Percentiles rank a stretch among this genome's conserved stretches.
phyloP scores from a whole-genome alignment of 2,888 invertebrate species.

The Melinaea menophilus region DNA sequence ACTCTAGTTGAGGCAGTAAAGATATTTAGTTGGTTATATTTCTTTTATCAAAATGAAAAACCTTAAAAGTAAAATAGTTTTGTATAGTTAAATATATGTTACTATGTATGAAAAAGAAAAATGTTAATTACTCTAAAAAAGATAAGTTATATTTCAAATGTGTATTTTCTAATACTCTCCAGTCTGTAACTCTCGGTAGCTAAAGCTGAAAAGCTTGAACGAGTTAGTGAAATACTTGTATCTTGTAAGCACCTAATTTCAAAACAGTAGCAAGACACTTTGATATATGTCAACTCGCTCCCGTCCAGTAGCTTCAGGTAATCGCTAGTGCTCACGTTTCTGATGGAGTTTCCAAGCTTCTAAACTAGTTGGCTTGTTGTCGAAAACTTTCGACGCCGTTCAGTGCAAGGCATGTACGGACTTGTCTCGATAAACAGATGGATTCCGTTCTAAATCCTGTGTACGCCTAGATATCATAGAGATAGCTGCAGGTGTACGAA shows the following conservation, averaged over 20 bases:
- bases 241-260: slow-evolving; percentile 24
- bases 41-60: too few species aligned
- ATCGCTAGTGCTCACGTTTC: slow-evolving; percentile 70
- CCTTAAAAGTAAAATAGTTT: too few species aligned
- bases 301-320: slow-evolving; percentile 48
- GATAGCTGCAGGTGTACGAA: not conserved
- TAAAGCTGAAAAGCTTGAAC: slow-evolving; percentile 17
- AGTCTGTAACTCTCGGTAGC: not conserved
- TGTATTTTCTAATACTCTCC: too few species aligned
- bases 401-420: slow-evolving; percentile 60
- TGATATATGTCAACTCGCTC: slow-evolving; percentile 36
- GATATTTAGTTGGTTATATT: too few species aligned
- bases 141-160: too few species aligned
- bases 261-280: slow-evolving; percentile 24
- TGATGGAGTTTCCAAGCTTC: slow-evolving; percentile 74
- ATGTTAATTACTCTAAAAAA: too few species aligned
- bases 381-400: slow-evolving; percentile 63
- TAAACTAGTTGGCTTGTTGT: slow-evolving; percentile 73
- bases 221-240: slow-evolving; percentile 16
- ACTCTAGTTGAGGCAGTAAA: too few species aligned
- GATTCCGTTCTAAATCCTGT: slow-evolving; percentile 64
- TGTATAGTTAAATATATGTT: too few species aligned
- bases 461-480: slow-evolving; percentile 40
- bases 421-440: slow-evolving; percentile 65
- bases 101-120: too few species aligned